Evolutionary conservation across 1,140 invertebrate genomes (phyloP).

Genomic region (Tetragnatha versicolor): DNA sequence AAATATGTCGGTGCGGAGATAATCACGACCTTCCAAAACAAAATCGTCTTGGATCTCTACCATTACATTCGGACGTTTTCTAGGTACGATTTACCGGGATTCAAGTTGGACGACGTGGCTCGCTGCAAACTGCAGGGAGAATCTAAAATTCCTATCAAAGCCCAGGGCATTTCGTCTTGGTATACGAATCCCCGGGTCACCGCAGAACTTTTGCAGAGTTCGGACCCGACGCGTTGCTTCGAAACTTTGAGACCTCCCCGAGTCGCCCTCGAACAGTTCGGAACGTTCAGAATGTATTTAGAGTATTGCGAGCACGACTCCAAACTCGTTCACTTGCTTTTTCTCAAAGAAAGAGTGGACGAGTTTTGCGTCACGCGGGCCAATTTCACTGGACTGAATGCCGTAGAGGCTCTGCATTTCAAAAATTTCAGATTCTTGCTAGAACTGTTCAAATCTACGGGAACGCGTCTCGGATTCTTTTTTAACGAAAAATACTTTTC

Average conservation of each 20-base stretch:
- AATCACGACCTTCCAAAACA: slow-evolving; percentile 16
- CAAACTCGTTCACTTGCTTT: background rate
- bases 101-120: slow-evolving; percentile 35
- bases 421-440: slow-evolving; percentile 3
- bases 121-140: background rate
- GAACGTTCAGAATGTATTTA: slow-evolving; percentile 9
- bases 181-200: background rate
- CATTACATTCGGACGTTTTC: slow-evolving; percentile 26
- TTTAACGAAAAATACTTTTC: too few species aligned
- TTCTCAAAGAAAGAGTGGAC: background rate
- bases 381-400: slow-evolving; percentile 9
- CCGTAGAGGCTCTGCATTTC: background rate
- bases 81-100: slow-evolving; percentile 7
- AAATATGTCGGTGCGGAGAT: background rate
- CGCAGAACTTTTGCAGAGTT: background rate
- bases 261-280: background rate
- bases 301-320: slow-evolving; percentile 14
- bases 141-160: slow-evolving; percentile 7
- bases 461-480: slow-evolving; percentile 13
- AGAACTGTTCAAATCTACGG: slow-evolving; percentile 22
- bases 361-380: background rate
- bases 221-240: background rate
- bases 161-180: slow-evolving; percentile 3
- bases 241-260: background rate
- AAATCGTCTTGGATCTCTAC: slow-evolving; percentile 28